Percentiles rank a stretch among this genome's conserved stretches.
Evolutionary conservation across 2,113 vertebrate species (phyloP).

Genomic region (Cephalophus harveyi): DNA sequence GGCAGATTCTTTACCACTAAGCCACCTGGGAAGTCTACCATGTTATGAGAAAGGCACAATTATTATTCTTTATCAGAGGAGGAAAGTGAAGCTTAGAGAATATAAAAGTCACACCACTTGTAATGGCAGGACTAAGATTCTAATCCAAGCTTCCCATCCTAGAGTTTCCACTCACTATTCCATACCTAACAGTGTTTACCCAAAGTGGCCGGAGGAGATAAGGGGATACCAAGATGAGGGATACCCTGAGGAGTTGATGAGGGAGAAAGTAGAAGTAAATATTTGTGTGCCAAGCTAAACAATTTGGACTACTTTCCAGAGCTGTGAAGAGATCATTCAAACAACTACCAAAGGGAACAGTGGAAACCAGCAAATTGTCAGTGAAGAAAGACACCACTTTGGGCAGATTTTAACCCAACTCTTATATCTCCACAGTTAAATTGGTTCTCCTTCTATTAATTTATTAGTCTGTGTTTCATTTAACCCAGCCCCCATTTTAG

Average conservation of each 20-base stretch:
- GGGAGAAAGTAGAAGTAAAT: background rate
- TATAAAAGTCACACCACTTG: background rate
- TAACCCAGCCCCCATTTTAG: background rate
- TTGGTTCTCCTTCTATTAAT: background rate
- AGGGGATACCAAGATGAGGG: background rate
- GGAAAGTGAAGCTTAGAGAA: background rate
- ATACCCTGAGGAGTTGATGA: background rate
- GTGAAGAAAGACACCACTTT: background rate
- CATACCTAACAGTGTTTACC: background rate
- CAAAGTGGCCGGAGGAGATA: background rate
- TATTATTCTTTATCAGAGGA: background rate
- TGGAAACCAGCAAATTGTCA: background rate
- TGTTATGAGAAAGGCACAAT: background rate
- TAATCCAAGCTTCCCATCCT: background rate
- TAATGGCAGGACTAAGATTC: background rate
- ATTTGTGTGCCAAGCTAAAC: background rate
- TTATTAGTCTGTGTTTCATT: background rate
- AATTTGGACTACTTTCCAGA: background rate
- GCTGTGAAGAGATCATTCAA: background rate
- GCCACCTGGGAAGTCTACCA: background rate
- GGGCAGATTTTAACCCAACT: background rate
- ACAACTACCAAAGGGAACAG: background rate
- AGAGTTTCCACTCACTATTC: background rate
- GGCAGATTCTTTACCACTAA: background rate
- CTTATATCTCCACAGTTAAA: background rate